These are phyloP conservation scores for Poeciliopsis turrubarensis DNA, from an alignment of 2,113 vertebrate genomes.

Conservation along the genomic window DNA sequence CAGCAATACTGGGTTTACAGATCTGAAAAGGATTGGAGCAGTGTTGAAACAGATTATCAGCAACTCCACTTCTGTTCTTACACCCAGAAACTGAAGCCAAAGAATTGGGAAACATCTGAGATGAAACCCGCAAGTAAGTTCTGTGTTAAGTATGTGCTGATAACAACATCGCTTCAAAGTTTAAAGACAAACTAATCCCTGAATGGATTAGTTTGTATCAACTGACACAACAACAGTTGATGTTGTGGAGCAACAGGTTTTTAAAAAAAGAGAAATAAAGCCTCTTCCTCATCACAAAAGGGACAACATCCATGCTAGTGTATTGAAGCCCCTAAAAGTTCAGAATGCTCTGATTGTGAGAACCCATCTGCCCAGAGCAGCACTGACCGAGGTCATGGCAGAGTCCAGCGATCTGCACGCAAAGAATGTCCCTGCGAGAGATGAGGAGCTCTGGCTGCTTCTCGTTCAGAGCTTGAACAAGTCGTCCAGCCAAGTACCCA, in stretches of 20 bases:
- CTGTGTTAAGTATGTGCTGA: background rate
- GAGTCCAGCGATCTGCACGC: slow-evolving; percentile 95
- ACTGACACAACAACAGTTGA: background rate
- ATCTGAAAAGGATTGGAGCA: background rate
- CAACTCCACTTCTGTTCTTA: background rate
- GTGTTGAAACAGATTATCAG: background rate
- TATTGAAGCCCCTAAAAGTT: background rate
- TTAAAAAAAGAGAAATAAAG: background rate
- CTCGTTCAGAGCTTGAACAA: slow-evolving; percentile 82
- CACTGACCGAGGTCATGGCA: slow-evolving; percentile 93
- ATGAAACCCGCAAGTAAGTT: background rate
- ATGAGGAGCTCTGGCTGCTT: slow-evolving; percentile 89
- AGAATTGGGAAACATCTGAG: background rate
- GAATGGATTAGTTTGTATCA: too few species aligned
- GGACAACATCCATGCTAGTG: background rate
- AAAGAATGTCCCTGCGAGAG: slow-evolving; percentile 86
- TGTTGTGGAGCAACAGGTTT: background rate
- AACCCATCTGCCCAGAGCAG: background rate
- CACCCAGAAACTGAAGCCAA: background rate
- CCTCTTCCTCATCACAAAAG: background rate
- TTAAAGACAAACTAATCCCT: background rate
- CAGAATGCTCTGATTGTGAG: background rate
- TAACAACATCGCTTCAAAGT: too few species aligned
- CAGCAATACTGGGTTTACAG: background rate
- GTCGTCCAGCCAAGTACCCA: slow-evolving; percentile 86